phyloP scores from a whole-genome alignment of 1,140 invertebrate genomes.

The Solenopsis fugax region DNA sequence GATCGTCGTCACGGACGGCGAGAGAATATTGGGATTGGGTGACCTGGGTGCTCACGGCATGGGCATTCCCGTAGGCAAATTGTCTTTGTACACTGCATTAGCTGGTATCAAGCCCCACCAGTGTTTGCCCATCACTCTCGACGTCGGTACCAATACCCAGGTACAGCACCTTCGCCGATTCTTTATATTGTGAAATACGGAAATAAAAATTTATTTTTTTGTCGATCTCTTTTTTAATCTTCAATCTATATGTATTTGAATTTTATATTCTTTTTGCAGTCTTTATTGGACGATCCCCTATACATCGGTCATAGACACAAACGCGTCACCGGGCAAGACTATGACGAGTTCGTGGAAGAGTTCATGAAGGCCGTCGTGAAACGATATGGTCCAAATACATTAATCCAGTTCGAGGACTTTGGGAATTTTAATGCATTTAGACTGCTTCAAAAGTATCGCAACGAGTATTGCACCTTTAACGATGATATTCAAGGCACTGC shows the following conservation, averaged over 20 bases:
- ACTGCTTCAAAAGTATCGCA: slow-evolving; percentile 94
- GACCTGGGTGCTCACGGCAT: slow-evolving; percentile 98
- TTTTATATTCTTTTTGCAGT: slow-evolving; percentile 82
- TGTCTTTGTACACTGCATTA: slow-evolving; percentile 96
- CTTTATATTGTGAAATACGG: background rate
- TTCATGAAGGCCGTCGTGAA: slow-evolving; percentile 97
- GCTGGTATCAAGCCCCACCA: slow-evolving; percentile 96
- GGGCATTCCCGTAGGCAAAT: slow-evolving; percentile 97
- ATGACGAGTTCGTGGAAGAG: slow-evolving; percentile 98
- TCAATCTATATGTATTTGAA: slow-evolving; percentile 12
- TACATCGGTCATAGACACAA: slow-evolving; percentile 97
- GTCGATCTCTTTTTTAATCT: background rate
- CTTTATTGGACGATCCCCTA: slow-evolving; percentile 94
- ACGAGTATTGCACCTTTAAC: slow-evolving; percentile 97
- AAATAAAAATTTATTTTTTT: background rate
- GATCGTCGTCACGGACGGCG: slow-evolving; percentile 97
- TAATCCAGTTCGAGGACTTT: slow-evolving; percentile 98
- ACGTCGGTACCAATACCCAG: slow-evolving; percentile 97
- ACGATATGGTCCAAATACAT: slow-evolving; percentile 93
- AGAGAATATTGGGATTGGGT: slow-evolving; percentile 96
- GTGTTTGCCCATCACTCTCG: slow-evolving; percentile 95
- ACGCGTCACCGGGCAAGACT: slow-evolving; percentile 93
- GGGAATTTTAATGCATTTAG: slow-evolving; percentile 96
- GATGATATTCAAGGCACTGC: slow-evolving; percentile 98
- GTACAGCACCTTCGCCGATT: slow-evolving; percentile 79